Evolutionary conservation across 2,888 invertebrate species (phyloP).

Genomic region (Ashinkailepas kermadecensis): DNA sequence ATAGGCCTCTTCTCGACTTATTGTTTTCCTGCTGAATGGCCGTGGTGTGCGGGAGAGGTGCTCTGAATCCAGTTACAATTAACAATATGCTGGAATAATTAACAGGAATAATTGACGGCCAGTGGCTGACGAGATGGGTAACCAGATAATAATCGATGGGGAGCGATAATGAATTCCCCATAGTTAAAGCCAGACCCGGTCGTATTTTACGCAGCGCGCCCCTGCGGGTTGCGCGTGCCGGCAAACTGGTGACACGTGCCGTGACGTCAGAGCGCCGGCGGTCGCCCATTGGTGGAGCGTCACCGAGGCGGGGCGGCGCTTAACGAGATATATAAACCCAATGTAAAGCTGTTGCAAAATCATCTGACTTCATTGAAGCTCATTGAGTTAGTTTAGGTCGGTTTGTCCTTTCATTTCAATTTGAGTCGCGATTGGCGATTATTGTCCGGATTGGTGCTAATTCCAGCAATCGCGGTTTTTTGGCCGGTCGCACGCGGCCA

Average conservation of each 20-base stretch:
- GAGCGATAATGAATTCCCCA: not conserved
- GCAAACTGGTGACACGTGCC: not conserved
- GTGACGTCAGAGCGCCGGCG: not conserved
- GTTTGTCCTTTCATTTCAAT: constrained; percentile 16
- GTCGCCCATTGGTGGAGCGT: constrained; percentile 15
- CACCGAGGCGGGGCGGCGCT: not conserved
- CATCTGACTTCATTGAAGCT: constrained; percentile 21
- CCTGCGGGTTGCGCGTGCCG: constrained; percentile 11
- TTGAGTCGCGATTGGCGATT: constrained; percentile 1
- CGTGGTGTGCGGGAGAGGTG: not conserved
- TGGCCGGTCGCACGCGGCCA: not conserved
- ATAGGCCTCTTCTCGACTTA: constrained; percentile 19
- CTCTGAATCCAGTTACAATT: constrained; percentile 21
- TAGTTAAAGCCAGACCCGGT: not conserved
- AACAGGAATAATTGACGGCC: constrained; percentile 16
- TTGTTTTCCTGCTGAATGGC: constrained; percentile 11
- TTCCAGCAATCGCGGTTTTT: not conserved
- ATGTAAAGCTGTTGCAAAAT: constrained; percentile 21
- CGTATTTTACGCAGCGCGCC: not conserved
- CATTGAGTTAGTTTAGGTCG: constrained; percentile 18
- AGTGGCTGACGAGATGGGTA: not conserved
- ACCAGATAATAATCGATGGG: constrained; percentile 9
- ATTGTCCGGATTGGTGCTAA: not conserved
- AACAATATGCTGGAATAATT: constrained; percentile 22
- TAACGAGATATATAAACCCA: constrained; percentile 22